These are phyloP conservation scores for Zaprionus bogoriensis DNA, from an alignment of 2,888 invertebrate species.

Conservation along the genomic window DNA sequence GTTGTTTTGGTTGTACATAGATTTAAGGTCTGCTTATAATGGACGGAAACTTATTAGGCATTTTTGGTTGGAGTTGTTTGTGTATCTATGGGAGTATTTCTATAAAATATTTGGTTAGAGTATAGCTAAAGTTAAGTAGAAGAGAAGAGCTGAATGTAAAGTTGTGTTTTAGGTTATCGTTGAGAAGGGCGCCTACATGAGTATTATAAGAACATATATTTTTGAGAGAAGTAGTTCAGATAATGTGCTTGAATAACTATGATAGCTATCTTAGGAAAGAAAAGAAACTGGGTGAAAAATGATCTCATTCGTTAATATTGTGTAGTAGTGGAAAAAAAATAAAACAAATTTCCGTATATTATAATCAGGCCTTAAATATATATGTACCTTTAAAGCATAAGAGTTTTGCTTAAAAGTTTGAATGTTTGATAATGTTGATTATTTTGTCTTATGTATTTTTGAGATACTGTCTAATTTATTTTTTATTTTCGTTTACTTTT, in stretches of 20 bases:
- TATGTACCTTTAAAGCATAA: conserved; percentile 54
- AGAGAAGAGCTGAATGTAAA: conserved; percentile 9
- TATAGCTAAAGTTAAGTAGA: conserved; percentile 26
- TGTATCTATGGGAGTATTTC: conserved; percentile 53
- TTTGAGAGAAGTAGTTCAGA: conserved; percentile 1
- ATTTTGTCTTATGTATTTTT: conserved; percentile 26
- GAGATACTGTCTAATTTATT: conserved; percentile 39
- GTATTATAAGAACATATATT: neutral
- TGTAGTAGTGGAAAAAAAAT: conserved; percentile 15
- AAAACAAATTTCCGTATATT: conserved; percentile 81
- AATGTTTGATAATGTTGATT: conserved; percentile 52
- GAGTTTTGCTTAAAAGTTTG: conserved; percentile 40
- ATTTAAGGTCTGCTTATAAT: conserved; percentile 83
- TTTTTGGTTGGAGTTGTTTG: conserved; percentile 60
- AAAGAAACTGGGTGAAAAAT: conserved; percentile 3
- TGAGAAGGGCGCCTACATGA: no score
- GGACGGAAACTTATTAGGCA: conserved; percentile 83
- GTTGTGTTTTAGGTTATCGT: no score
- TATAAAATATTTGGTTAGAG: conserved; percentile 42
- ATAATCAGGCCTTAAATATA: conserved; percentile 83
- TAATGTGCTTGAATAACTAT: neutral
- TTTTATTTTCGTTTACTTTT: conserved; percentile 38
- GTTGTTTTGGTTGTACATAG: conserved; percentile 70
- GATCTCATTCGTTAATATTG: neutral
- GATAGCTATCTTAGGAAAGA: neutral